Evolutionary conservation across 2,888 invertebrate species (phyloP), one percentile per base, ranked within the genome.

Genomic region (Hemicrepidius hirtus): DNA sequence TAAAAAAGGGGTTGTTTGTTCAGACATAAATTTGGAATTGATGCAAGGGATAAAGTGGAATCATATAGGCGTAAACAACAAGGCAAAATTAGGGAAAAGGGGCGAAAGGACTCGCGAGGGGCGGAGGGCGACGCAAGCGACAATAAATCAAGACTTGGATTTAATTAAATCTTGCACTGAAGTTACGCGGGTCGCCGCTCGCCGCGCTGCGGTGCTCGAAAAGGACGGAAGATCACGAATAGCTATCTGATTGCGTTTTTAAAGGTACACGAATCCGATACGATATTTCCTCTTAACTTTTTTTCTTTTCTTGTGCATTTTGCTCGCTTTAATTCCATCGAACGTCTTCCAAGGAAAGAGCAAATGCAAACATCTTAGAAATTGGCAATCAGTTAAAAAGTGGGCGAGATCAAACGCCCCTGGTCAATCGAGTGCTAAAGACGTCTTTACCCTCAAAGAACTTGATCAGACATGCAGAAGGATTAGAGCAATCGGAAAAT

Each of bases 161-260:
- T 88, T 87, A 88, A 87, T 88, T 87, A 88, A 88, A 88, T 88
- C 87, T 87, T 87, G 87, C 87, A 87, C 87, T 86, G 87, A 87
- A 87, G 87, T 87, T 86, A 86, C 86, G 85, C 85, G 86, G 86
- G 85, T 84, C 84, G 85, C 86, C 86, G 84, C 85, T 85, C 82
- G 86, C 85, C 84, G 85, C 85, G 85, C 85, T 86, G 85, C 82
- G 85, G 85, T 85, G 81, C 84, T 50, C 57, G 72, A 66, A 72
- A 70, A 69, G 68, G 76, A 70, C 41, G 37, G 73, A 65, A 68
- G 53, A 74, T 71, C 37, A 46, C 65, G 57, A 18, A 49, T 44
- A 72, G 68, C 64, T 68, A 72, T 64, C 66, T 71, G 71, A 74
- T 74, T 73, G 73, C 69, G 62, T 66, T 70, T 74, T 70, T 70